Evolutionary conservation across 1,140 invertebrate genomes (phyloP).

Genomic region (Glossosoma conforme): DNA sequence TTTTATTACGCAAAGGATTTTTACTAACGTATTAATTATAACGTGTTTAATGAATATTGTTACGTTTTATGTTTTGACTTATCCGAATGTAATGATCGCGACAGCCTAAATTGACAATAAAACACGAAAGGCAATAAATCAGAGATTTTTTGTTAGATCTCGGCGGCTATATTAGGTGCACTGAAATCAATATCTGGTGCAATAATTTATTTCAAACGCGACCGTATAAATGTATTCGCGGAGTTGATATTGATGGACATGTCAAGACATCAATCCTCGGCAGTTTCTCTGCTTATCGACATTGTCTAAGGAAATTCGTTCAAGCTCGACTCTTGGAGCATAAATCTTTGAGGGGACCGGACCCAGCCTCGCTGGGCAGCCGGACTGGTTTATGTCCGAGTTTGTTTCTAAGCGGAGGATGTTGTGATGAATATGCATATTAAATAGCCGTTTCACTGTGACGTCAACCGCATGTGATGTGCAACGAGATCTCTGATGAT

Average conservation of each 20-base stretch:
- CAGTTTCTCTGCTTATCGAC: slow-evolving; percentile 8
- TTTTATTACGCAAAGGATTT: too few relatives aligned
- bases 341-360: slow-evolving; percentile 9
- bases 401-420: slow-evolving; percentile 15
- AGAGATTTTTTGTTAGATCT: too few relatives aligned
- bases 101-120: too few relatives aligned
- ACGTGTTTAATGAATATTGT: too few relatives aligned
- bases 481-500: slow-evolving; percentile 1
- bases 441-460: slow-evolving; percentile 4
- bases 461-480: background rate
- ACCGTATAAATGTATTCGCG: too few relatives aligned
- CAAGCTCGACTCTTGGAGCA: background rate
- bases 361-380: background rate
- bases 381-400: slow-evolving; percentile 8
- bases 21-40: too few relatives aligned
- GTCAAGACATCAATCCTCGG: slow-evolving; percentile 10
- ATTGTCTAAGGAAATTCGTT: slow-evolving; percentile 10
- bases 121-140: too few relatives aligned
- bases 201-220: too few relatives aligned
- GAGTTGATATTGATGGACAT: slow-evolving; percentile 4
- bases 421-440: slow-evolving; percentile 19
- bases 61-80: too few relatives aligned
- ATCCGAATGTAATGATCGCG: too few relatives aligned
- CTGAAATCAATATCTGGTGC: too few relatives aligned
- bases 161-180: too few relatives aligned